Percentiles rank a stretch among this genome's conserved stretches.
Evolutionary conservation across 2,113 vertebrate genomes (phyloP).

Genomic region (Tragulus kanchil): DNA sequence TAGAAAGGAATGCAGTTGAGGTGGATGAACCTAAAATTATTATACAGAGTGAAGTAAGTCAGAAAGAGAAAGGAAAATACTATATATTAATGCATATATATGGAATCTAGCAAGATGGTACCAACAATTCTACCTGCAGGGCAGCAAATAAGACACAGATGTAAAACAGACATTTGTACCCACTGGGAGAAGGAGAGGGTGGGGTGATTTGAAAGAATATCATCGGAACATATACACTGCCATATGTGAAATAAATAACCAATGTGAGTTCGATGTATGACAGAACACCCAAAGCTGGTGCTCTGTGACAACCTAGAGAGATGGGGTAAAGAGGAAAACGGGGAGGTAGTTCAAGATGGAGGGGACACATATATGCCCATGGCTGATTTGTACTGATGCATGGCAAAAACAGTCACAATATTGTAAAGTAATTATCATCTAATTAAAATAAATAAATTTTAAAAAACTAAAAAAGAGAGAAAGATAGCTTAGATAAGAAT

Average conservation of each 20-base stretch:
- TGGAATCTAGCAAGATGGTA: background rate
- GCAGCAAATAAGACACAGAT: background rate
- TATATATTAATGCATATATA: background rate
- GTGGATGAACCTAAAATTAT: background rate
- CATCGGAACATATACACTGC: background rate
- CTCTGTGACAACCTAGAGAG: background rate
- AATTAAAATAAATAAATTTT: background rate
- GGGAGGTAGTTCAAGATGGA: background rate
- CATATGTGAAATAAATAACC: background rate
- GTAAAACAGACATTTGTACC: background rate
- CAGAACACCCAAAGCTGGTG: background rate
- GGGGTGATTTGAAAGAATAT: background rate
- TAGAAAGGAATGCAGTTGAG: background rate
- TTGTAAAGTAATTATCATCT: background rate
- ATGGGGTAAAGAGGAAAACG: background rate
- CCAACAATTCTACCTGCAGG: background rate
- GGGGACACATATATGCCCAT: background rate
- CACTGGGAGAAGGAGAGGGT: background rate
- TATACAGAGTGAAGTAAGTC: background rate
- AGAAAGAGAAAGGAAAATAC: background rate
- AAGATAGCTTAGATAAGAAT: background rate
- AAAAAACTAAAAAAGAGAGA: background rate
- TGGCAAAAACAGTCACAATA: background rate
- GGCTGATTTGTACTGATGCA: background rate
- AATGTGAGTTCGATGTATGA: background rate